Evolutionary conservation across 2,797 vertebrate genomes (phyloP), one percentile per base, ranked within the genome.

Genomic region (Pangasius macronema): DNA sequence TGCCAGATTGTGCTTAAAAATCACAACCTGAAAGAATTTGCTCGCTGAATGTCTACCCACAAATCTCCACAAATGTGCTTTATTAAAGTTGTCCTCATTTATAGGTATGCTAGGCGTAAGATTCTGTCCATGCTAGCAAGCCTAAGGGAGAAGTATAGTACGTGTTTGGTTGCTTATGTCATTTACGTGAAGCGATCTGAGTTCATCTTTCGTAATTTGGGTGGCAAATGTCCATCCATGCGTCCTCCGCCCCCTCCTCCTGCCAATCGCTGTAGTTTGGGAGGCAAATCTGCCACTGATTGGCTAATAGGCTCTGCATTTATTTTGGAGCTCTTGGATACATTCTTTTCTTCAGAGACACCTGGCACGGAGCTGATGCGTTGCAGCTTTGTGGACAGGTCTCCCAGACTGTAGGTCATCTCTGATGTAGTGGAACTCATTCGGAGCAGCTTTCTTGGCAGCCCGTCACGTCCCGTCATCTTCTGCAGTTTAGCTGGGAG

Each of bases 401-500:
- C 99, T 86, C 98, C 98, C 90, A 99, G 96, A 94, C 97, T 99
- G 94, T 99, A 99, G 90, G 97, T 97, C 96, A 99, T 99, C 95
- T 99, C 99, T 2, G 98, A 99, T 84, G 98, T 98, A 92, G 99
- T 99, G 87, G 98, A 99, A 92, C 99, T 99, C 98, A 99, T 99
- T 88, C 98, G 95, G 84, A 99, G 96, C 33, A 99, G 96, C 96
- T 99, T 99, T 94, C 96, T 98, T 13, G 98, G 98, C 84, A 99
- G 96, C 88, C 98, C 97, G 3, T 99, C 98, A 92, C 99, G 96
- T 73, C 98, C 94, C 1, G 96, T 96, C 89, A 99, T 99, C 97
- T 99, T 99, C 95, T 99, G 99, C 87, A 99, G 94, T 95, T 99
- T 99, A 84, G 97, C 94, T 87, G 99, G 98, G 82, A 99, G 95